Percentiles rank a stretch among this genome's conserved stretches.
phyloP scores from a whole-genome alignment of 35 echinoderm and acorn worm genomes.

The Apostichopus parvimensis region DNA sequence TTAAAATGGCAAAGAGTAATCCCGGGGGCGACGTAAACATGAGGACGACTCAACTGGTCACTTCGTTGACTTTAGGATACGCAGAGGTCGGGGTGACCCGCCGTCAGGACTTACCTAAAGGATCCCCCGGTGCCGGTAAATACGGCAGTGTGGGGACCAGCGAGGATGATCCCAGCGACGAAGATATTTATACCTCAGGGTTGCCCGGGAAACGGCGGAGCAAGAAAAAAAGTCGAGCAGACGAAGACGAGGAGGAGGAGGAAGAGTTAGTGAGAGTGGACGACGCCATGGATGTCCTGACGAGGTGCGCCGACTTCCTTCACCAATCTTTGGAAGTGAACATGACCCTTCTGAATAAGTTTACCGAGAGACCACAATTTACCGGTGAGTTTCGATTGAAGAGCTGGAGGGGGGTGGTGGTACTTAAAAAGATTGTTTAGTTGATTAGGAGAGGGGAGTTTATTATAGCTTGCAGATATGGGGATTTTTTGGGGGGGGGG shows the following conservation, averaged over 20 bases:
- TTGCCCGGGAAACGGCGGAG: not conserved
- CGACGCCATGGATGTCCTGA: not conserved
- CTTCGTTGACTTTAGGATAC: not conserved
- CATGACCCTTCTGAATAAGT: not conserved
- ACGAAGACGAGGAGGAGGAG: not conserved
- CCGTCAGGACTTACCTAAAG: not conserved
- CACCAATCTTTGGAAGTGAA: constrained; percentile 25
- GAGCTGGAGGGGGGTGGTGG: no score
- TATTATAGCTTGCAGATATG: no score
- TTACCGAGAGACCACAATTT: not conserved
- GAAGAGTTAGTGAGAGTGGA: constrained; percentile 8
- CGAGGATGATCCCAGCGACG: constrained; percentile 3
- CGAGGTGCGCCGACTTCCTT: not conserved
- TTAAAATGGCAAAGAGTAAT: not conserved
- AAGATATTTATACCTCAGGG: constrained; percentile 21
- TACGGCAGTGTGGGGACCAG: not conserved
- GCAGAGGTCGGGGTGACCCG: not conserved
- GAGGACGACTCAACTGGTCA: not conserved
- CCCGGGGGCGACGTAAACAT: not conserved
- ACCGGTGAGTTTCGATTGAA: not conserved
- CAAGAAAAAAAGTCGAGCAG: not conserved
- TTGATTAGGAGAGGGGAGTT: no score
- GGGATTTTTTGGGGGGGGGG: no score
- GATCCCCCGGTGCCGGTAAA: not conserved
- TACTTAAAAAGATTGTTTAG: no score